Evolutionary conservation across 2,113 vertebrate genomes (phyloP).

Genomic region (Ctenomys sociabilis): DNA sequence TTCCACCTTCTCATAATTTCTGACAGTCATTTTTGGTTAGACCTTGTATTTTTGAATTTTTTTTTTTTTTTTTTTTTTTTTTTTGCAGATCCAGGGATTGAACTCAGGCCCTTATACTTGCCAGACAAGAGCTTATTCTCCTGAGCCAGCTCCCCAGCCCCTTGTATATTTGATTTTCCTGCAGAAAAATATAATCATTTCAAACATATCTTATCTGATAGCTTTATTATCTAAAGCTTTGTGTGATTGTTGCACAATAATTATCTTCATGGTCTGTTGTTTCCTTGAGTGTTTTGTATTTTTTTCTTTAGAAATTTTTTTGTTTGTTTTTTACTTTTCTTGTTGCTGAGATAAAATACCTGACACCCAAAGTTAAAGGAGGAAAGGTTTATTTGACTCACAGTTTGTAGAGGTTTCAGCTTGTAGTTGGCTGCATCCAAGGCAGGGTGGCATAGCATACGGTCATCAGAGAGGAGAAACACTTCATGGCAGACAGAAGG

Average conservation of each 20-base stretch:
- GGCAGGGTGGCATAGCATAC: neutral
- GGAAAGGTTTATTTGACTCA: neutral
- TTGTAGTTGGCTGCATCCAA: neutral
- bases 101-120: no score
- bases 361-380: neutral
- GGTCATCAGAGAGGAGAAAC: neutral
- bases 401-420: neutral
- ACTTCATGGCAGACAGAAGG: neutral
- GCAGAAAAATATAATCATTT: neutral
- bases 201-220: neutral
- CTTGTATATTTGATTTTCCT: neutral
- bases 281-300: neutral
- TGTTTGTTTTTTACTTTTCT: neutral
- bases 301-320: neutral
- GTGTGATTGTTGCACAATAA: neutral
- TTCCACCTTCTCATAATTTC: neutral
- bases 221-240: neutral
- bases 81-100: no score
- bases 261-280: neutral
- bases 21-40: neutral
- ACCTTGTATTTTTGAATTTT: neutral
- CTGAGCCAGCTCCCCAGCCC: no score
- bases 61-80: no score
- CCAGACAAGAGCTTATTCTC: no score
- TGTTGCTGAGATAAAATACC: neutral